Base-by-base conservation (phyloP, 2,888 invertebrate species). In the Imbricaverruca yamaguchii region DNA sequence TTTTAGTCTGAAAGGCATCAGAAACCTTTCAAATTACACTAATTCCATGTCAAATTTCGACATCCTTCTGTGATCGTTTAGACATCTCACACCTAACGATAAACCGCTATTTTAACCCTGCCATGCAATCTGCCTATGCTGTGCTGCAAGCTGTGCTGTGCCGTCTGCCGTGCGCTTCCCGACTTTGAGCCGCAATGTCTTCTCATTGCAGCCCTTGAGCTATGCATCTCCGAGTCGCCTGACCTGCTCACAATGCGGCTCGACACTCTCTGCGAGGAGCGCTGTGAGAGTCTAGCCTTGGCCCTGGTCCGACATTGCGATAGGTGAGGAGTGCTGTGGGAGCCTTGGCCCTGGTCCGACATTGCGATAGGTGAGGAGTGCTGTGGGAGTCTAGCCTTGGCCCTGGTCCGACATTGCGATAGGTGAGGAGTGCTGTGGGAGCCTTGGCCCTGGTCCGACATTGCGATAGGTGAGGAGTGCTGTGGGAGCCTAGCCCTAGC, bases 401-500 rank as follows among this genome's bases (percentile, higher is more conserved):
- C 89, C 83, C 89, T 92, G 83, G 89, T 90, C 61, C 86, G 89
- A 82, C 89, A 90, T n/a, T 89, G 91, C 78, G 59, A 81, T 23
- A 83, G 83, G 84, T 84, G 80, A 80, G 81, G 53, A 53, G 23
- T 69, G n/a, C n/a, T n/a, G n/a, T n/a, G n/a, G n/a, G n/a, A n/a
- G n/a, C n/a, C n/a, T n/a, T n/a, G n/a, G n/a, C n/a, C n/a, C n/a
- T n/a, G n/a, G n/a, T n/a, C n/a, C n/a, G n/a, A n/a, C n/a, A n/a
- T n/a, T n/a, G n/a, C n/a, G n/a, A n/a, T n/a, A n/a, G n/a, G 90
- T 85, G 89, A 90, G 85, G 89, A 90, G 82, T 89, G 89, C 84
- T 90, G 90, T 88, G 89, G 90, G 87, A 91, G 91, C 86, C 87
- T 91, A n/a, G n/a, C n/a, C n/a, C n/a, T n/a, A 83, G 92, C 91